Conservation (phyloP, 35 echinoderm and acorn worm species). For the Heliocidaris erythrogramma region DNA sequence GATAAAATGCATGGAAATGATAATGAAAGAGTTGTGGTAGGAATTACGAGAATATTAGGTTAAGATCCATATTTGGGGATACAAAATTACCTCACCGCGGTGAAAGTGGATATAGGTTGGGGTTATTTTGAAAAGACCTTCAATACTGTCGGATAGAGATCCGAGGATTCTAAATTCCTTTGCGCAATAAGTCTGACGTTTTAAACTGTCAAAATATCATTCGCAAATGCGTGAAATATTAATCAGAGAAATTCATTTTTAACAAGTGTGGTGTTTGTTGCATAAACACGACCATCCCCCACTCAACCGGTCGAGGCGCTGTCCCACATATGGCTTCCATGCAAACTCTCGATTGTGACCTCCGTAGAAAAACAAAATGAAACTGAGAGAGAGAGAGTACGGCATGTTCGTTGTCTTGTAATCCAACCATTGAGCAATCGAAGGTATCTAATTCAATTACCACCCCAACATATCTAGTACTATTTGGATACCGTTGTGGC, state of each 20-base stretch:
- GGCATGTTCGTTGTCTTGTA: neutral
- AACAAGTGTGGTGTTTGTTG: neutral
- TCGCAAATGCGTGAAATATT: neutral
- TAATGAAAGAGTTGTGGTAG: too few species aligned
- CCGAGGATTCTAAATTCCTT: neutral
- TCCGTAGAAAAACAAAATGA: neutral
- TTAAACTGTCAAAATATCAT: neutral
- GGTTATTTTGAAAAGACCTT: neutral
- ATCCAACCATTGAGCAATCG: neutral
- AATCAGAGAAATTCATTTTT: slow-evolving; percentile 12
- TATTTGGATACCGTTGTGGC: neutral
- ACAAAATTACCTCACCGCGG: neutral
- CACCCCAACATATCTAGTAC: neutral
- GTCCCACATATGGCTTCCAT: neutral
- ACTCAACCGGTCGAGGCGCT: neutral
- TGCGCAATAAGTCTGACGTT: neutral
- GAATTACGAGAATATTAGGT: too few species aligned
- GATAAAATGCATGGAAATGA: too few species aligned
- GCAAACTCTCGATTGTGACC: neutral
- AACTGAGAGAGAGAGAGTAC: neutral
- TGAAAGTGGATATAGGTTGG: neutral
- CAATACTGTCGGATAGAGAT: neutral
- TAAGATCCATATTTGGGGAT: neutral
- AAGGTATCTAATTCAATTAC: neutral
- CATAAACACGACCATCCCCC: neutral